Percentiles rank a stretch among this genome's conserved stretches.
phyloP scores from a whole-genome alignment of 2,888 invertebrate species.

The Diploptera punctata region DNA sequence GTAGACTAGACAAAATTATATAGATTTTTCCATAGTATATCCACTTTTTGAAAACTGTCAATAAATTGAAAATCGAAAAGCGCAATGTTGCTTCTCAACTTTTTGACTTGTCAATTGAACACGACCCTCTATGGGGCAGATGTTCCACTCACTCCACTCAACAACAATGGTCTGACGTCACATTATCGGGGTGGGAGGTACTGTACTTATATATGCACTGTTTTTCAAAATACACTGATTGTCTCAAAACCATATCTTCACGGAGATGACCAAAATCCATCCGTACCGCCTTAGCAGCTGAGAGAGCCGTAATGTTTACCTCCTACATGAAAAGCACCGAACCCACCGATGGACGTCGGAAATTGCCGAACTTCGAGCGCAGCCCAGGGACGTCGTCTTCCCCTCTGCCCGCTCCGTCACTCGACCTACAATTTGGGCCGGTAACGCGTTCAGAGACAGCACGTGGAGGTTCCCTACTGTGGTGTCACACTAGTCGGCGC shows the following conservation, averaged over 20 bases:
- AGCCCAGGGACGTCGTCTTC: constrained; percentile 44
- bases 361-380: constrained; percentile 46
- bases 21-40: neutral
- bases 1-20: neutral
- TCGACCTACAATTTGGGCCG: constrained; percentile 47
- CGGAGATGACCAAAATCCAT: constrained; percentile 37
- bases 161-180: constrained; percentile 17
- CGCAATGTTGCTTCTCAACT: neutral
- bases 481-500: constrained; percentile 46
- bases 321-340: constrained; percentile 43
- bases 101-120: constrained; percentile 1
- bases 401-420: constrained; percentile 29
- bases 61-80: neutral
- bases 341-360: constrained; percentile 46
- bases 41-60: neutral
- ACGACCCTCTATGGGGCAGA: neutral
- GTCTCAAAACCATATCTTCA: constrained; percentile 34
- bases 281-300: constrained; percentile 37
- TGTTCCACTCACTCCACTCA: constrained; percentile 3
- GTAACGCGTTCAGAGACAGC: constrained; percentile 43
- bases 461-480: constrained; percentile 49
- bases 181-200: constrained; percentile 13
- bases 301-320: constrained; percentile 46
- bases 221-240: constrained; percentile 20
- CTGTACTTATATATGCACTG: neutral